Base-by-base conservation (phyloP, 2,888 invertebrate genomes). In the Tanytarsus gracilentus region DNA sequence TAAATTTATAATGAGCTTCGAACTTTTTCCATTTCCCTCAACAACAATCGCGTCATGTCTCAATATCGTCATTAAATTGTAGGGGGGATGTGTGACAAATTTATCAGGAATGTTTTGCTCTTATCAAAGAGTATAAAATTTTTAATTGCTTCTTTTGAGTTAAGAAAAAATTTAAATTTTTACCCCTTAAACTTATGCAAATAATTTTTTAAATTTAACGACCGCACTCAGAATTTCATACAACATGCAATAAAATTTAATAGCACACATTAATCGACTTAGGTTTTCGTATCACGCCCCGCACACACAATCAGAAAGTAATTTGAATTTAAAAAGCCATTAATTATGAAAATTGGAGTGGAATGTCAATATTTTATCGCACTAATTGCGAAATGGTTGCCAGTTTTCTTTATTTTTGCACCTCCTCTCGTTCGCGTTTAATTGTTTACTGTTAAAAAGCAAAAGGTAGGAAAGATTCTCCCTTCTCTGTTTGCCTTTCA, bases 251-350 rank as follows among this genome's bases (percentile, higher is more conserved):
- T 8, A 27, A 49, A 26, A 25, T 27, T n/a, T 26, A 49, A 49
- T 49, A 26, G 27, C 27, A 49, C 26, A 49, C 25, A 49, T 49
- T 49, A 26, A 49, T 27, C 49, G 26, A 49, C 49, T 49, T 49
- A 49, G 9, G 26, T 49, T 49, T 49, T 49, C 14, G 14, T 49
- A 49, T 49, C 49, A 49, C 49, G 49, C 49, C 49, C 27, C 21
- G 5, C n/a, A 7, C 2, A 8, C n/a, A n/a, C n/a, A 33, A 5
- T 11, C 8, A 26, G 25, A 49, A 49, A 27, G 49, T 49, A 49
- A 49, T 49, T 49, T 49, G 49, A 49, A 49, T 49, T 49, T 49
- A 26, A 49, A 44, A 49, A 49, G 25, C 49, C 11, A 49, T 49
- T 27, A 49, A 49, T 49, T 49, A 49, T 11, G 26, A 49, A 49